These are phyloP conservation scores for Myathropa florea DNA, from an alignment of 2,888 invertebrate genomes.

Conservation along the genomic window DNA sequence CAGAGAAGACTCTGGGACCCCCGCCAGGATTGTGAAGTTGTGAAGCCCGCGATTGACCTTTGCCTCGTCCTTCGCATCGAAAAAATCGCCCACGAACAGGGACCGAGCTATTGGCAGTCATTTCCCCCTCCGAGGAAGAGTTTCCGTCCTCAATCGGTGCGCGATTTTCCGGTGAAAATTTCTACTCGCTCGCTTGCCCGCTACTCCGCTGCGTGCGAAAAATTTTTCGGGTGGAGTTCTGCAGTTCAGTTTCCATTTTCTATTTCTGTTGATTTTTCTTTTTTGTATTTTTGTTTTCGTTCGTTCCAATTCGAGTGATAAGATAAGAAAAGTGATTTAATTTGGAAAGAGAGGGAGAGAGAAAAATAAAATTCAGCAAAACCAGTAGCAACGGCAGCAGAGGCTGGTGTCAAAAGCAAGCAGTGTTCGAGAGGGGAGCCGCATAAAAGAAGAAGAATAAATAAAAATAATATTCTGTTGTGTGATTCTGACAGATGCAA, in stretches of 20 bases:
- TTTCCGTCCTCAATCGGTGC: slow-evolving; percentile 31
- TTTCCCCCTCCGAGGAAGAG: not conserved
- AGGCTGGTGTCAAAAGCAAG: not conserved
- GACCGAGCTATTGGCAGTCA: not conserved
- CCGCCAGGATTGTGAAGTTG: slow-evolving; percentile 57
- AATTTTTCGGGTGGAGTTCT: slow-evolving; percentile 66
- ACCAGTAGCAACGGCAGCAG: not conserved
- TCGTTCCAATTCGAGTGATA: slow-evolving; percentile 33
- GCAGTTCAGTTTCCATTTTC: slow-evolving; percentile 25
- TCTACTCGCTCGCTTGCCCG: slow-evolving; percentile 1
- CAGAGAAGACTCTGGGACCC: slow-evolving; percentile 26
- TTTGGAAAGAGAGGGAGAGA: not conserved
- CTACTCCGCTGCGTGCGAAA: slow-evolving; percentile 44
- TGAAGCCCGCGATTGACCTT: slow-evolving; percentile 54
- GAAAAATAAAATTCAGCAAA: not conserved
- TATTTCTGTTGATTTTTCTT: slow-evolving; percentile 16
- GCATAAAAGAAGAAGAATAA: slow-evolving; percentile 2
- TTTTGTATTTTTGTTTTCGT: not conserved
- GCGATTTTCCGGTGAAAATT: slow-evolving; percentile 58
- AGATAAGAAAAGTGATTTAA: slow-evolving; percentile 39
- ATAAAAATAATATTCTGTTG: slow-evolving; percentile 10
- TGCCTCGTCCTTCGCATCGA: slow-evolving; percentile 48
- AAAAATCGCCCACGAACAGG: not conserved
- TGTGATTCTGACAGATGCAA: slow-evolving; percentile 59
- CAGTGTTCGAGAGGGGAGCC: not conserved